Percentiles rank a stretch among this genome's conserved stretches.
phyloP scores from a whole-genome alignment of 2,797 vertebrate genomes.

The Enteromius radiatus region DNA sequence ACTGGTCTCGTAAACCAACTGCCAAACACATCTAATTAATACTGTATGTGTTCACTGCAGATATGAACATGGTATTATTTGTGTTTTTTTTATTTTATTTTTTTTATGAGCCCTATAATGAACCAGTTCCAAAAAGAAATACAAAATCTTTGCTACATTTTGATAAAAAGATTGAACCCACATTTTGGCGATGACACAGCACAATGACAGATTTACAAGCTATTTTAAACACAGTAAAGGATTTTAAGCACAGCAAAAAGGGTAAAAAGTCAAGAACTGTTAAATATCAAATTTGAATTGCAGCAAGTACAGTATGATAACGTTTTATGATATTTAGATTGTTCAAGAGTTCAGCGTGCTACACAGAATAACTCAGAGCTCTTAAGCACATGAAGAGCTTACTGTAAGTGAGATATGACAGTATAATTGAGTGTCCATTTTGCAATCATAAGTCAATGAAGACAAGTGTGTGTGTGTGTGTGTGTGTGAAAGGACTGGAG shows the following conservation, averaged over 20 bases:
- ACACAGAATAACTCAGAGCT: neutral
- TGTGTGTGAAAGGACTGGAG: constrained; percentile 1
- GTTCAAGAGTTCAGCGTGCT: neutral
- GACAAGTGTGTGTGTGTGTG: neutral
- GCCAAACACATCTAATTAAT: too few species aligned
- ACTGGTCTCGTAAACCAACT: too few species aligned
- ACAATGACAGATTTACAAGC: neutral
- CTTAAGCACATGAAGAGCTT: neutral
- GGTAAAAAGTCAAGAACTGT: neutral
- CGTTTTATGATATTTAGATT: neutral
- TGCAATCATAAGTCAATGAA: constrained; percentile 28
- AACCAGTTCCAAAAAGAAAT: neutral
- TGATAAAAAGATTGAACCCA: neutral
- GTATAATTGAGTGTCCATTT: constrained; percentile 31
- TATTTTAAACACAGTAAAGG: neutral
- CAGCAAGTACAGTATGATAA: neutral
- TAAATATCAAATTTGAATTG: neutral
- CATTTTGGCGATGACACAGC: neutral
- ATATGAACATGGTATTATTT: neutral
- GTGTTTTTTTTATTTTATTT: too few species aligned
- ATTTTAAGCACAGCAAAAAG: neutral
- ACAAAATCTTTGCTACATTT: neutral
- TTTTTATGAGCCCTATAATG: neutral
- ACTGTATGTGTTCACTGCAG: too few species aligned
- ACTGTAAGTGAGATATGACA: neutral